A percentile compares a stretch with the other conserved stretches of the same genome.
Conservation (phyloP, 2,113 vertebrate genomes). For the Nettapus auritus region DNA sequence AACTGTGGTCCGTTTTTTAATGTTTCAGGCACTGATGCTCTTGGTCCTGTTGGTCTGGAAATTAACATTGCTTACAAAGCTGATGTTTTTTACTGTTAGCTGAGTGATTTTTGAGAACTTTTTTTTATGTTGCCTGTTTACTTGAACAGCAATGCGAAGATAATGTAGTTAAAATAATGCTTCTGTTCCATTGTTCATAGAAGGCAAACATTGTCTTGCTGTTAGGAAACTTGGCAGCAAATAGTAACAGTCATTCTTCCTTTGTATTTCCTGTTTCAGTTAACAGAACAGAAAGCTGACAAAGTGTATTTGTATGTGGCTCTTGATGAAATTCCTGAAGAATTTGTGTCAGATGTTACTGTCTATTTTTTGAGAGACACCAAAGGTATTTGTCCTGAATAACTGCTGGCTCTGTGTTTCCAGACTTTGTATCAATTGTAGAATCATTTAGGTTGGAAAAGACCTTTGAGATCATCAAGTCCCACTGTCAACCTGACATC, state of each 20-base stretch:
- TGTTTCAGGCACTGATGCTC: background rate
- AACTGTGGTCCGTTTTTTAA: background rate
- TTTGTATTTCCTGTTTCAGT: conserved; percentile 69
- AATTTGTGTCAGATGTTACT: conserved; percentile 74
- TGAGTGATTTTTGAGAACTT: background rate
- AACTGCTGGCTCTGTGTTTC: background rate
- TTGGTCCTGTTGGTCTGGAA: background rate
- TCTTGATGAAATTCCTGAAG: conserved; percentile 75
- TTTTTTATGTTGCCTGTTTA: background rate
- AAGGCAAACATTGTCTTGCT: background rate
- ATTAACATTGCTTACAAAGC: background rate
- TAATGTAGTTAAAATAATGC: background rate
- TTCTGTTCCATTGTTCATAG: background rate
- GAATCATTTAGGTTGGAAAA: background rate
- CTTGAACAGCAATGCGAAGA: background rate
- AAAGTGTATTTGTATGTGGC: conserved; percentile 75
- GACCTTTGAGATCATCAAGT: background rate
- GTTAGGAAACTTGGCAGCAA: background rate
- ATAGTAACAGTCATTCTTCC: background rate
- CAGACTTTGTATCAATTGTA: background rate
- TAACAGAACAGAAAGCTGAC: conserved; percentile 67
- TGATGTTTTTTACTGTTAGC: background rate
- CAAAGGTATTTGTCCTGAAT: conserved; percentile 75
- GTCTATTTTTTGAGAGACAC: conserved; percentile 87
- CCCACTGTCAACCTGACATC: background rate